Evolutionary conservation across 2,797 vertebrate species (phyloP).

Genomic region (Cryptoprocta ferox): DNA sequence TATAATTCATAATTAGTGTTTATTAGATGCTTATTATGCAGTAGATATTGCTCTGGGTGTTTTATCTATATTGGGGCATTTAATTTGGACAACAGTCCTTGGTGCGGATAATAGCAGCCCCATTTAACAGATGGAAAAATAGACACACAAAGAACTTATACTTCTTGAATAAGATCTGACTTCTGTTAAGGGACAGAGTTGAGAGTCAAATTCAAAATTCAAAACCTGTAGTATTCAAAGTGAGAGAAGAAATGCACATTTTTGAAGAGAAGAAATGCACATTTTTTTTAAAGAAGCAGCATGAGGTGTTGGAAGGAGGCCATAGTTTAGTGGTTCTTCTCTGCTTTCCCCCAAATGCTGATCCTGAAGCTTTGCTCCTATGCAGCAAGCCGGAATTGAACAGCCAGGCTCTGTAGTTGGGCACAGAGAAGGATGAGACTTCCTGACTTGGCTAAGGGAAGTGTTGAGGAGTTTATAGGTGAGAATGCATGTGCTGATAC

Average conservation of each 20-base stretch:
- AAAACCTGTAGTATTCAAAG: background rate
- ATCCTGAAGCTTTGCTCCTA: background rate
- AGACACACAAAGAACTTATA: background rate
- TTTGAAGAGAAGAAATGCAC: background rate
- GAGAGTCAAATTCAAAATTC: slow-evolving; percentile 46
- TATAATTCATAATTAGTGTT: background rate
- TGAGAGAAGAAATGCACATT: background rate
- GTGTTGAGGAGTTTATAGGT: background rate
- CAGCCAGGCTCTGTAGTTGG: background rate
- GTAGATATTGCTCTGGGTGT: background rate
- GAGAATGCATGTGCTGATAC: background rate
- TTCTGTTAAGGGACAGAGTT: background rate
- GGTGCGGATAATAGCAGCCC: background rate
- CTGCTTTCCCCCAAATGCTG: background rate
- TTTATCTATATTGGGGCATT: background rate
- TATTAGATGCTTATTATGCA: background rate
- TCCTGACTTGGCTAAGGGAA: background rate
- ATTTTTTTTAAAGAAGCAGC: background rate
- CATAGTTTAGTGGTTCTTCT: background rate
- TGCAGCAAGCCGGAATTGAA: background rate
- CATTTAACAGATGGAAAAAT: background rate
- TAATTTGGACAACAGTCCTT: background rate
- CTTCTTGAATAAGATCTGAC: background rate
- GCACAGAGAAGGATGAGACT: background rate
- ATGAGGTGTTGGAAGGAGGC: background rate